Conservation (phyloP, 2,797 vertebrate species). For the Catamblyrhynchus diadema region DNA sequence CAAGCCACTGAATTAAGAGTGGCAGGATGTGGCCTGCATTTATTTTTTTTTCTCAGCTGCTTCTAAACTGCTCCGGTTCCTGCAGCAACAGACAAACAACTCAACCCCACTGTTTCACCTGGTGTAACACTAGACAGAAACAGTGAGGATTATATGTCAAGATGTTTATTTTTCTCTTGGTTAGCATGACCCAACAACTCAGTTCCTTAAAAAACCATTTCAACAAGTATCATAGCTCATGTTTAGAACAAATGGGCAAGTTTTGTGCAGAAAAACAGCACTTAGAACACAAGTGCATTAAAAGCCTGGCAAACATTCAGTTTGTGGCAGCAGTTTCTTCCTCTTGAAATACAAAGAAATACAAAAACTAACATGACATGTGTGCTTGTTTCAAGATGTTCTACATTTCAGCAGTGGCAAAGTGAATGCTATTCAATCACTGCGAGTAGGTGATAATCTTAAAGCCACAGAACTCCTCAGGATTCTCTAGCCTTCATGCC, state of each 20-base stretch:
- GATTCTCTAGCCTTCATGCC: background rate
- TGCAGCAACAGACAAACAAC: constrained; percentile 2
- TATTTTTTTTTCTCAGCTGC: background rate
- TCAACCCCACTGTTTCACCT: background rate
- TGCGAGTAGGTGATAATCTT: background rate
- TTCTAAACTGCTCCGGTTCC: background rate
- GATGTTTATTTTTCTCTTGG: constrained; percentile 45
- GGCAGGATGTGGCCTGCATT: constrained; percentile 2
- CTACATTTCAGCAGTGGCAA: constrained; percentile 43
- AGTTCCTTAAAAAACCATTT: constrained; percentile 7
- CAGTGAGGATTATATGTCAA: constrained; percentile 18
- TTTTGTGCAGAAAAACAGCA: constrained; percentile 42
- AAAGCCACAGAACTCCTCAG: constrained; percentile 34
- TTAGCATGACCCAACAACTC: constrained; percentile 46
- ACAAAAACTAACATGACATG: constrained; percentile 37
- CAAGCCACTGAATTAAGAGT: background rate
- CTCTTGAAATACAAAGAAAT: constrained; percentile 64
- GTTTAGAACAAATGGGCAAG: constrained; percentile 48
- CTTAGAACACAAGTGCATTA: constrained; percentile 49
- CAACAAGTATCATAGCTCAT: constrained; percentile 3
- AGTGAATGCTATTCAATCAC: constrained; percentile 40
- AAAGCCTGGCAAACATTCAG: constrained; percentile 43
- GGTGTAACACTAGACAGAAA: background rate
- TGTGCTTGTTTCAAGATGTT: constrained; percentile 53
- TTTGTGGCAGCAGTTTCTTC: constrained; percentile 43